Evolutionary conservation across 2,888 invertebrate species (phyloP).

Genomic region (Caenorhabditis imperialis): DNA sequence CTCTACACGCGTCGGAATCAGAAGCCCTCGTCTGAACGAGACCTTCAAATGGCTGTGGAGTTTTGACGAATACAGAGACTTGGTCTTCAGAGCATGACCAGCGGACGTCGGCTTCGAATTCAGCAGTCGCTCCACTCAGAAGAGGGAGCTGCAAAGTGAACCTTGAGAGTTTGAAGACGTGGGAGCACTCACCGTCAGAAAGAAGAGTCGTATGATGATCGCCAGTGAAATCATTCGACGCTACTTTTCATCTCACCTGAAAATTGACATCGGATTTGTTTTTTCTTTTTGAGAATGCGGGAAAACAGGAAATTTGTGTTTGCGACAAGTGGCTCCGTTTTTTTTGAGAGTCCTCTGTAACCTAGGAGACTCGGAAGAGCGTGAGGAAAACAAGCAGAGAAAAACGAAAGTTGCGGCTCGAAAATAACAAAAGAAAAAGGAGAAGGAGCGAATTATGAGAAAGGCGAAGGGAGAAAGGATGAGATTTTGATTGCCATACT

Average conservation of each 20-base stretch:
- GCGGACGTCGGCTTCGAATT: slow-evolving; percentile 49
- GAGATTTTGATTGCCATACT: slow-evolving; percentile 2
- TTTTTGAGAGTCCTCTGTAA: slow-evolving; percentile 12
- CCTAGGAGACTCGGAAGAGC: slow-evolving; percentile 15
- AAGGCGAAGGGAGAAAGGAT: slow-evolving; percentile 1
- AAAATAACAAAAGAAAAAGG: slow-evolving; percentile 9
- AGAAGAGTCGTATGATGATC: slow-evolving; percentile 28
- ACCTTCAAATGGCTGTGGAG: slow-evolving; percentile 56
- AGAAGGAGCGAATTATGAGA: slow-evolving; percentile 1
- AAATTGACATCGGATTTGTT: slow-evolving; percentile 15
- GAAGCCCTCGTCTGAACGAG: slow-evolving; percentile 31
- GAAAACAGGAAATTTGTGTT: slow-evolving; percentile 30
- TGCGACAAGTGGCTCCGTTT: not conserved
- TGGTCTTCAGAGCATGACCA: slow-evolving; percentile 53
- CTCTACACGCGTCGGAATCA: slow-evolving; percentile 34
- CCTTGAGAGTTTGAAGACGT: not conserved
- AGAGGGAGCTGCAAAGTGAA: slow-evolving; percentile 29
- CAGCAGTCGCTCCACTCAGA: slow-evolving; percentile 16
- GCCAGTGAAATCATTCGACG: slow-evolving; percentile 45
- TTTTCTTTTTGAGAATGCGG: not conserved
- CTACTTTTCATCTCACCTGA: slow-evolving; percentile 49
- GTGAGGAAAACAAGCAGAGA: not conserved
- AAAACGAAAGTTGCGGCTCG: not conserved
- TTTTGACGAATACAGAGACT: slow-evolving; percentile 55
- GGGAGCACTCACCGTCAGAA: slow-evolving; percentile 16